phyloP scores from a whole-genome alignment of 2,888 invertebrate genomes.

The Rhabditoides inermis region DNA sequence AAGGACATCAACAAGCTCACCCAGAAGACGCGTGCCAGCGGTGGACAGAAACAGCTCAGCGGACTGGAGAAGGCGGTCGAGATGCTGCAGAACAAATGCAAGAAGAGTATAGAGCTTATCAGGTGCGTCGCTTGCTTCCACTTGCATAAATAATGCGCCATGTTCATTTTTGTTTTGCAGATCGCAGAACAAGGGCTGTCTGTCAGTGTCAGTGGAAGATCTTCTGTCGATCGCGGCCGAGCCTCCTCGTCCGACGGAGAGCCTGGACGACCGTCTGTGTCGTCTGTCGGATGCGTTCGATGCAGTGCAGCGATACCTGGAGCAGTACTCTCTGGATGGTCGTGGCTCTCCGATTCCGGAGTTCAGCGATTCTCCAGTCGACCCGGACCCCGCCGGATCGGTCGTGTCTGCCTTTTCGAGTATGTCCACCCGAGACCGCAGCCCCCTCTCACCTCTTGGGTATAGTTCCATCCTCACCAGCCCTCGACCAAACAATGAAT shows the following conservation, averaged over 20 bases:
- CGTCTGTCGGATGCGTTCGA: constrained; percentile 35
- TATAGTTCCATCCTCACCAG: too few species aligned
- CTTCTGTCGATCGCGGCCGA: constrained; percentile 32
- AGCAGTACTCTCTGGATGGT: constrained; percentile 35
- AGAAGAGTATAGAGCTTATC: constrained; percentile 47
- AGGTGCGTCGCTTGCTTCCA: too few species aligned
- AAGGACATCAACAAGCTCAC: constrained; percentile 16
- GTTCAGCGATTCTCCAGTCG: too few species aligned
- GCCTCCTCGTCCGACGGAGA: constrained; percentile 25
- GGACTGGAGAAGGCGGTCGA: constrained; percentile 40
- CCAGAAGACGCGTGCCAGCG: constrained; percentile 2
- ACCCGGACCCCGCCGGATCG: too few species aligned
- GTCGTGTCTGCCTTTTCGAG: too few species aligned
- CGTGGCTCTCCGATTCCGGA: constrained; percentile 23
- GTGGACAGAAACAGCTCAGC: neutral
- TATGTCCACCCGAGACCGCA: too few species aligned
- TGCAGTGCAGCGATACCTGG: constrained; percentile 31
- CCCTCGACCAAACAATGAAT: too few species aligned
- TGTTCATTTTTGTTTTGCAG: constrained; percentile 4
- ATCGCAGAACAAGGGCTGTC: constrained; percentile 36
- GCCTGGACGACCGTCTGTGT: constrained; percentile 30
- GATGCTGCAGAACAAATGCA: constrained; percentile 47
- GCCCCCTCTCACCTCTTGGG: too few species aligned
- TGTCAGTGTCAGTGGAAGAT: constrained; percentile 39
- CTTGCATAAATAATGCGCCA: too few species aligned